Evolutionary conservation across 2,888 invertebrate genomes (phyloP).

Genomic region (Drosophila macrospina): DNA sequence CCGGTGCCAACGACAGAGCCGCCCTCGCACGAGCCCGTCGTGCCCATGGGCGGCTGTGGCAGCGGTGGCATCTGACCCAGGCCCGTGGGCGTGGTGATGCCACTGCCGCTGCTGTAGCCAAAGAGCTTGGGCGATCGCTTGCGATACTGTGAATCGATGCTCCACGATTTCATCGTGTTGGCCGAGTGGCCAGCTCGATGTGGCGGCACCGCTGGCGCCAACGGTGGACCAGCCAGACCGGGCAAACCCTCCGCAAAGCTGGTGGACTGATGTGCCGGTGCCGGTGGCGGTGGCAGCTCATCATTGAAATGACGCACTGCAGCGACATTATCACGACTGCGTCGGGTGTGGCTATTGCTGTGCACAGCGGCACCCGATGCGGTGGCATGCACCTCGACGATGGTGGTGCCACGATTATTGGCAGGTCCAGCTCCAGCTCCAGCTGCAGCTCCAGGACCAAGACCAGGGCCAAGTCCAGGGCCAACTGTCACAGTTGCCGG

Average conservation of each 20-base stretch:
- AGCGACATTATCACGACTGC: conserved; percentile 73
- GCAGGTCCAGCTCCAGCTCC: conserved; percentile 3
- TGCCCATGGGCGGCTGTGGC: conserved; percentile 60
- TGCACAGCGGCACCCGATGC: conserved; percentile 72
- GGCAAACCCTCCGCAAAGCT: conserved; percentile 59
- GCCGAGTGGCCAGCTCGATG: conserved; percentile 87
- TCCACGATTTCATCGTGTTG: conserved; percentile 92
- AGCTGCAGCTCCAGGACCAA: too few species aligned
- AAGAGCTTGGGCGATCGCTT: conserved; percentile 87
- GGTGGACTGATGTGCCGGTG: conserved; percentile 71
- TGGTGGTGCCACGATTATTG: conserved; percentile 67
- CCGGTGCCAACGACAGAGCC: conserved; percentile 81
- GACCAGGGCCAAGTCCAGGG: too few species aligned
- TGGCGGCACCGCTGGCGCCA: conserved; percentile 90
- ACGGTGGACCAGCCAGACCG: conserved; percentile 50
- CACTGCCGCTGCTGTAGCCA: conserved; percentile 86
- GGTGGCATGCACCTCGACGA: conserved; percentile 75
- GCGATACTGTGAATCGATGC: conserved; percentile 93
- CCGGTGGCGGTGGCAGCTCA: conserved; percentile 81
- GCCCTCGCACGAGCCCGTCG: conserved; percentile 55
- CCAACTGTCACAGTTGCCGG: conserved; percentile 23
- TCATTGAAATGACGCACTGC: conserved; percentile 79
- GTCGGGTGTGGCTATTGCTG: conserved; percentile 70
- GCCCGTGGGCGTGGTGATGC: conserved; percentile 81
- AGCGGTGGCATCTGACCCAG: conserved; percentile 67